Evolutionary conservation across 2,797 vertebrate genomes (phyloP).

Genomic region (Sebastes itinus): DNA sequence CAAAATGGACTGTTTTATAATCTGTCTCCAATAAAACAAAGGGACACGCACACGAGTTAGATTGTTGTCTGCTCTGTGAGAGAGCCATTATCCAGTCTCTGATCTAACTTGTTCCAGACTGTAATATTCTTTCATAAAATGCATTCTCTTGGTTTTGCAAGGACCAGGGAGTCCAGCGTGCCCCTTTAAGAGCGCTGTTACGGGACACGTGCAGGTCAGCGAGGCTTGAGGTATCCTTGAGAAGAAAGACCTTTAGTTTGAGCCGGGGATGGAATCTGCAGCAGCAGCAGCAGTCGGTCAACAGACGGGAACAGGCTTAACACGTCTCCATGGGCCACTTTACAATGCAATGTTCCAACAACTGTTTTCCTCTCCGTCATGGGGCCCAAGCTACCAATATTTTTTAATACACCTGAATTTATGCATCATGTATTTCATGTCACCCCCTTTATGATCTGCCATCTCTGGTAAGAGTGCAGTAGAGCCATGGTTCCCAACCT

Average conservation of each 20-base stretch:
- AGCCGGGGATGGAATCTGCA: conserved; percentile 16
- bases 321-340: conserved; percentile 42
- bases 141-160: not conserved
- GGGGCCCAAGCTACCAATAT: not conserved
- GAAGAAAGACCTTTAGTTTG: conserved; percentile 26
- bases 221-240: conserved; percentile 35
- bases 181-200: conserved; percentile 17
- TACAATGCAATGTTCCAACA: conserved; percentile 40
- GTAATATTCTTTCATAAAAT: conserved; percentile 32
- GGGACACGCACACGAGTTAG: conserved; percentile 1
- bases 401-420: not conserved
- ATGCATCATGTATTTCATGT: not conserved
- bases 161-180: conserved; percentile 9
- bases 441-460: not conserved
- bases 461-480: not conserved
- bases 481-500: no score
- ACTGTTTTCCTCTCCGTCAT: conserved; percentile 13
- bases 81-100: conserved; percentile 21
- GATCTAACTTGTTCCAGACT: conserved; percentile 37
- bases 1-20: conserved; percentile 39
- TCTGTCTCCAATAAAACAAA: conserved; percentile 36
- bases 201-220: conserved; percentile 40
- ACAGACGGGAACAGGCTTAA: conserved; percentile 49
- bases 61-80: conserved; percentile 50
- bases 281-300: conserved; percentile 24